These are phyloP conservation scores for Cisticola juncidis DNA, from an alignment of 2,113 vertebrate genomes.

Conservation along the genomic window DNA sequence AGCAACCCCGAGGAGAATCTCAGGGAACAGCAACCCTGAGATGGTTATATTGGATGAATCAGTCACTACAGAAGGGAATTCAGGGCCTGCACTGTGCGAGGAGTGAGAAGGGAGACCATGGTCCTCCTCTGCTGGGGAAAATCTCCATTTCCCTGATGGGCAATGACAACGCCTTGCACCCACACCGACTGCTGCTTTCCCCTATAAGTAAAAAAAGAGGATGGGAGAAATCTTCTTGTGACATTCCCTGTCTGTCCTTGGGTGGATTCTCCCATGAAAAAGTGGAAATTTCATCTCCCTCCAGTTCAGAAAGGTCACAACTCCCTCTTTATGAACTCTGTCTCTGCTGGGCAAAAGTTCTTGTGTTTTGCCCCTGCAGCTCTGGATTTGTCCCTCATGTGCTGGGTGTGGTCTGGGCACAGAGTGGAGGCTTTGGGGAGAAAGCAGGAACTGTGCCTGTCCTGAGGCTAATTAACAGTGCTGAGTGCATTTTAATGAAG, in stretches of 20 bases:
- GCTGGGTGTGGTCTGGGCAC: not conserved
- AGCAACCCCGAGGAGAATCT: no score
- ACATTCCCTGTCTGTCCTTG: not conserved
- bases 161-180: not conserved
- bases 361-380: no score
- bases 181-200: not conserved
- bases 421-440: not conserved
- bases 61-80: not conserved
- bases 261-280: not conserved
- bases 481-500: not conserved
- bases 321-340: not conserved
- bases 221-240: not conserved
- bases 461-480: not conserved
- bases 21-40: no score
- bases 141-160: not conserved
- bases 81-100: not conserved
- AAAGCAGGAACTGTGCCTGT: not conserved
- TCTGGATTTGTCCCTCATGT: not conserved
- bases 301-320: not conserved
- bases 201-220: accelerated
- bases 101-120: not conserved
- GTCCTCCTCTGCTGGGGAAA: not conserved
- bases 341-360: not conserved
- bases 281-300: not conserved
- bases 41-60: not conserved